Evolutionary conservation across 2,113 vertebrate species (phyloP), one percentile per base, ranked within the genome.

Genomic region (Saccopteryx leptura): DNA sequence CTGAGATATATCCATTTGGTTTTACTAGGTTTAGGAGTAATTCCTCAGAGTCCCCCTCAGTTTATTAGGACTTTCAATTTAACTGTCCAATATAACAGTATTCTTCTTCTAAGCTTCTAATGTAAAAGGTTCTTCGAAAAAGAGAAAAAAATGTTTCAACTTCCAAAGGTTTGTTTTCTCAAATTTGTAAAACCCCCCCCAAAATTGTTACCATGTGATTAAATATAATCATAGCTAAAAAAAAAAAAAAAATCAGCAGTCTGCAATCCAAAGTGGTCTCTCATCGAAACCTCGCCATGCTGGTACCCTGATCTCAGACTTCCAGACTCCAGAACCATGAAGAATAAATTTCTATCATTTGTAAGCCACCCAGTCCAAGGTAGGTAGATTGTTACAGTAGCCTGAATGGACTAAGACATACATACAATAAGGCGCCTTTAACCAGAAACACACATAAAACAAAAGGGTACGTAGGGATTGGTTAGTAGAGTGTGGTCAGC

Each of bases 81-180:
- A 66, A 94, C n/a, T 84, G 33, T 76, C 61, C 50, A 82, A 26
- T 74, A 33, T 31, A 81, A 50, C 2, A 15, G 0, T 28, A 75
- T 28, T 80, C 68, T 86, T 75, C 5, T 50, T 94, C 50, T 74
- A 31, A 75, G 54, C 28, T 80, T n/a, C 46, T 54, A 80, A 4
- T 39, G 92, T 58, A 74, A 80, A 19, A 50, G 4, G 21, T 12
- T 80, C 79, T 88, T 80, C 63, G 24, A 17, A 39, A 39, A 85
- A 88, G 65, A 66, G 75, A 24, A 76, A 75, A 92, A 78, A 46
- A 28, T 52, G 1, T 26, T 78, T 23, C n/a, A 79, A 23, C 56
- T 88, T 63, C 48, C 48, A 87, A 95, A 95, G 50, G 65, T 83
- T 90, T 95, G 39, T 76, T 63, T 82, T 91, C 31, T 93, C 50